Percentiles rank a stretch among this genome's conserved stretches.
Evolutionary conservation across 2,113 vertebrate species (phyloP).

Genomic region (Micronisus gabar): DNA sequence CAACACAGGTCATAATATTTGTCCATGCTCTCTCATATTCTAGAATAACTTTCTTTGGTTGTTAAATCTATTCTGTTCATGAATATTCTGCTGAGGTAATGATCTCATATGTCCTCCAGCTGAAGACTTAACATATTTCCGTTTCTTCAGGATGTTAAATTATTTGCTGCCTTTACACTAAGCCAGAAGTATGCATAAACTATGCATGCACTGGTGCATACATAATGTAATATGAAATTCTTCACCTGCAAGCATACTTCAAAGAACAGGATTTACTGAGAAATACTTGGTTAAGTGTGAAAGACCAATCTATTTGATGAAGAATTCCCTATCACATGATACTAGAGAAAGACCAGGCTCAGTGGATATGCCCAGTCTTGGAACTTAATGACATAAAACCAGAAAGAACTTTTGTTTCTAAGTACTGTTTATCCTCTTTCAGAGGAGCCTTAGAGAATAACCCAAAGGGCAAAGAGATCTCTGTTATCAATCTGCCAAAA

Average conservation of each 20-base stretch:
- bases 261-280: background rate
- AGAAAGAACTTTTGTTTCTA: background rate
- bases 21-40: background rate
- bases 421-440: background rate
- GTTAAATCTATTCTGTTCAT: background rate
- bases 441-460: background rate
- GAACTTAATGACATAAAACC: background rate
- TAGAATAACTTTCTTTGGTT: background rate
- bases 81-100: background rate
- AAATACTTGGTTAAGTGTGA: background rate
- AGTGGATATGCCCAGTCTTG: background rate
- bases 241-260: background rate
- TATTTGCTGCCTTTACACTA: background rate
- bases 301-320: background rate
- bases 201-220: background rate
- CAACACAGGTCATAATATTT: background rate
- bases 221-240: background rate
- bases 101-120: background rate
- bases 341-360: background rate
- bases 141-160: background rate
- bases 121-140: background rate
- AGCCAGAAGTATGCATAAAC: background rate
- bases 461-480: background rate
- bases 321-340: background rate
- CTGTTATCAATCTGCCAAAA: background rate